Base-by-base conservation (phyloP, 2,113 vertebrate species). In the Eretmochelys imbricata region DNA sequence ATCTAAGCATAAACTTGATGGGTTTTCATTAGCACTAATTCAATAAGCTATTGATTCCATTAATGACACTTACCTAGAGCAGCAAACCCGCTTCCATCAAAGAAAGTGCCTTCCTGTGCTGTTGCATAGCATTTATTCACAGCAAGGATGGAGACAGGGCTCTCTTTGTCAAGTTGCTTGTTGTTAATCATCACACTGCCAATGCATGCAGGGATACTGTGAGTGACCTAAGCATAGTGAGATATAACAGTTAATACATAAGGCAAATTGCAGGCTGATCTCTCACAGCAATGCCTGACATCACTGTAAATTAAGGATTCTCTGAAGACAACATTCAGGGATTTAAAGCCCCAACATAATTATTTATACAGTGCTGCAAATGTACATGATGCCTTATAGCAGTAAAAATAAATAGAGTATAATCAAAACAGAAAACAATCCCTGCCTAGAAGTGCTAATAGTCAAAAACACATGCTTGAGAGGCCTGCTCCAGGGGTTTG, bases 1-100 rank as follows among this genome's bases (percentile, higher is more conserved):
- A 83, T n/a, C 27, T 85, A 83, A 65, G 42, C 50, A 79, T 85
- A 82, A 54, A 84, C 94, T 54, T 5, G 50, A 35, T 42, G 20
- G 0, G 0, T 76, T 94, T 91, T 85, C 80, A 53, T 69, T 90
- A 88, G 35, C n/a, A n/a, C 42, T 76, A 76, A 88, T 55, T 89
- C 89, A 85, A 14, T 25, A 89, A 84, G 49, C 59, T 20, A 80
- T 38, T 53, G 17, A 13, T 94, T 92, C 76, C 7, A 29, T 50
- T 57, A 53, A 25, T 12, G 1, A 78, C 85, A 97, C 97, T 96
- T 96, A 99, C 99, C 98, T 62, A 99, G 97, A 53, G 98, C 98
- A 69, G 99, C 99, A 49, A 99, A 99, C 86, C 99, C 99, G 27
- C 97, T 99, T 91, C 99, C 99, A 14, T 99, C 98, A 94, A 99